Conservation (phyloP, 2,797 vertebrate genomes). For the Lithobates sylvaticus region DNA sequence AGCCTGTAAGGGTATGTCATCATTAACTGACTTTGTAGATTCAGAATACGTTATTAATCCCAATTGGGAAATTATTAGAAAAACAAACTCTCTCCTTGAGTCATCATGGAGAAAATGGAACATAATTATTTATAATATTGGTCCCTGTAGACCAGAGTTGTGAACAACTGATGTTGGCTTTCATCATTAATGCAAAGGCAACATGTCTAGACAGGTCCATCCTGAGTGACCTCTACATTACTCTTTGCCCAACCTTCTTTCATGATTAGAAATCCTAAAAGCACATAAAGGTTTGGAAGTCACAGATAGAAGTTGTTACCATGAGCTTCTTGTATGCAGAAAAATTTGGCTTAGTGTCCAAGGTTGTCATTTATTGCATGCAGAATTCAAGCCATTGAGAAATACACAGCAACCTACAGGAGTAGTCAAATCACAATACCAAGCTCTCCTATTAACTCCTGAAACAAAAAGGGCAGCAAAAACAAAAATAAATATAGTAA, state of each 20-base stretch:
- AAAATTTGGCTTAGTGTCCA: constrained; percentile 42
- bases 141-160: not conserved
- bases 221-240: not conserved
- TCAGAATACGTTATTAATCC: too few species aligned
- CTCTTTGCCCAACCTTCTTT: not conserved
- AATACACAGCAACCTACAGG: constrained; percentile 26
- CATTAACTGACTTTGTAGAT: not conserved
- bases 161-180: not conserved
- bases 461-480: not conserved
- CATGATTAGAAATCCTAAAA: not conserved
- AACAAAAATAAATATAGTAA: not conserved
- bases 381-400: constrained; percentile 44
- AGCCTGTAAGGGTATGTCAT: too few species aligned
- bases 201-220: not conserved
- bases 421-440: constrained; percentile 42
- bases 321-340: constrained; percentile 22
- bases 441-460: not conserved
- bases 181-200: not conserved
- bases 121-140: not conserved
- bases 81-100: not conserved
- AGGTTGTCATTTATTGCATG: constrained; percentile 34
- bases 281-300: not conserved
- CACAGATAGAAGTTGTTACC: not conserved
- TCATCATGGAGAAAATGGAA: not conserved
- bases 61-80: too few species aligned